Conservation (phyloP, 2,888 invertebrate genomes). For the Dioctria rufipes region DNA sequence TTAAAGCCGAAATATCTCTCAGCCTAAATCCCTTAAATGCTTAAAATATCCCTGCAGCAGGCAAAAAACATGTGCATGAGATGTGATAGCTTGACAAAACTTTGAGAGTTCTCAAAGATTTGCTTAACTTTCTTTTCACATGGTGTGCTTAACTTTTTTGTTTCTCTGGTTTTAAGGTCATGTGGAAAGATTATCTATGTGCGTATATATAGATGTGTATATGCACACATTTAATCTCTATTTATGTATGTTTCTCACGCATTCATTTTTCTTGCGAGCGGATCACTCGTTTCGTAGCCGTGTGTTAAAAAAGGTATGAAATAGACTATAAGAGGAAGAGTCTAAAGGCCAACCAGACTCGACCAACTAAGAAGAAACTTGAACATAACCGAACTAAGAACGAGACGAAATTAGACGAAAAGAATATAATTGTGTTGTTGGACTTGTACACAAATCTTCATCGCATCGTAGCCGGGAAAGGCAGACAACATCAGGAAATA, state of each 20-base stretch:
- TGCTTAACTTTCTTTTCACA: constrained; percentile 5
- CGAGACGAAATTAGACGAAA: neutral
- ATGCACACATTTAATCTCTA: too few species aligned
- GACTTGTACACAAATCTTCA: too few species aligned
- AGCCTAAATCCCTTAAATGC: neutral
- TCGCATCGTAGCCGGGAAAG: too few species aligned
- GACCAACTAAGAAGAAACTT: neutral
- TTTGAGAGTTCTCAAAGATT: neutral
- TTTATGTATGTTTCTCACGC: too few species aligned
- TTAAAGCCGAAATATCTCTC: too few species aligned
- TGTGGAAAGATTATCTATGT: neutral
- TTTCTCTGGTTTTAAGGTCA: neutral
- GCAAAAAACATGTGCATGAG: neutral
- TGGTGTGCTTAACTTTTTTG: neutral
- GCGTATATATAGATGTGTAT: too few species aligned
- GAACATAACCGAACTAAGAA: neutral
- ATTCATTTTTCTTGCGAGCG: too few species aligned
- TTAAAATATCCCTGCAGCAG: neutral
- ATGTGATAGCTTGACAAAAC: neutral
- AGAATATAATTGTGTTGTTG: neutral
- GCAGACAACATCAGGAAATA: too few species aligned
- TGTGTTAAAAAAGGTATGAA: too few species aligned
- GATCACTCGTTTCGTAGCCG: too few species aligned
- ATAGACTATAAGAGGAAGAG: too few species aligned
- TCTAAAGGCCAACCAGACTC: neutral